phyloP scores from a whole-genome alignment of 2,113 vertebrate genomes.

The Mirounga angustirostris region DNA sequence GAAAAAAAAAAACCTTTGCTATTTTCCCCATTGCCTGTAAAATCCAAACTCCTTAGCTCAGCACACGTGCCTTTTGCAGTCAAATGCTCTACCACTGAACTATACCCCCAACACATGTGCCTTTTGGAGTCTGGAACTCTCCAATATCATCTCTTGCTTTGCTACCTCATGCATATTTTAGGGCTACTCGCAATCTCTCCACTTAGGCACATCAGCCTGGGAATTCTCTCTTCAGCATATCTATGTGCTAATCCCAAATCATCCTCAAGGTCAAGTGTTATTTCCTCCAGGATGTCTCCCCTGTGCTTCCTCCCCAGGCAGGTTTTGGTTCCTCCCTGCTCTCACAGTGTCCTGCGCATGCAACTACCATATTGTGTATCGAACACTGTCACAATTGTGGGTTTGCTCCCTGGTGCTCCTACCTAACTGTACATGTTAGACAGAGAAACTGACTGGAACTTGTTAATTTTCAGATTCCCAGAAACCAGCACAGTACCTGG shows the following conservation, averaged over 20 bases:
- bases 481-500: neutral
- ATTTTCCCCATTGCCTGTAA: neutral
- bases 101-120: neutral
- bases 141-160: neutral
- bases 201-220: neutral
- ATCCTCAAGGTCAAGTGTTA: neutral
- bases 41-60: neutral
- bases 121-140: neutral
- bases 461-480: constrained; percentile 40
- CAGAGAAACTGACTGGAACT: neutral
- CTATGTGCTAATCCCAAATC: neutral
- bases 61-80: neutral
- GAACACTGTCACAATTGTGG: neutral
- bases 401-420: neutral
- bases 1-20: neutral
- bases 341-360: no score
- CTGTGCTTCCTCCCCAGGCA: neutral
- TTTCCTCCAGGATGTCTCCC: neutral
- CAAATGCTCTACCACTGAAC: neutral
- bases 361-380: neutral
- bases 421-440: neutral
- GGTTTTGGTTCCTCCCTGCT: neutral
- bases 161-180: neutral
- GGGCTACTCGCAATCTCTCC: neutral
- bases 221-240: constrained; percentile 26